Evolutionary conservation across 2,888 invertebrate genomes (phyloP).

Genomic region (Bedellia somnulentella): DNA sequence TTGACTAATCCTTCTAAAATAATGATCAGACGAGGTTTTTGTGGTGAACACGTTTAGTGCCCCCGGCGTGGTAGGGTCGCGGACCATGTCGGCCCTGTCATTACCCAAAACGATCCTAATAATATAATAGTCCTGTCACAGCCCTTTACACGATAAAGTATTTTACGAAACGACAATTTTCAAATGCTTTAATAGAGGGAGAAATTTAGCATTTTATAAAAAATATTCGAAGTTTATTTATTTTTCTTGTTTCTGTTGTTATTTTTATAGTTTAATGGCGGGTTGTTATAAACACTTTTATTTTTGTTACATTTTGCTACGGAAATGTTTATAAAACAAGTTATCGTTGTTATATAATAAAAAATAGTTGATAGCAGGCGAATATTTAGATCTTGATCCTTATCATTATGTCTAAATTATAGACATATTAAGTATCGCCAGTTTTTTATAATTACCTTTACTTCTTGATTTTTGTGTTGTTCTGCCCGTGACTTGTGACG

Average conservation of each 20-base stretch:
- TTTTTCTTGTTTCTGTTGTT: slow-evolving; percentile 22
- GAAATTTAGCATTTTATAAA: slow-evolving; percentile 44
- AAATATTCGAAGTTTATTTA: slow-evolving; percentile 24
- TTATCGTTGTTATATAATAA: too few species aligned
- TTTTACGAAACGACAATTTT: slow-evolving; percentile 45
- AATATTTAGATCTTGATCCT: too few species aligned
- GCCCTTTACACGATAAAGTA: slow-evolving; percentile 34
- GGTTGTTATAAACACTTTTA: too few species aligned
- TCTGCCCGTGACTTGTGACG: too few species aligned
- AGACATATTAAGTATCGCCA: too few species aligned
- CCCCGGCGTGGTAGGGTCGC: slow-evolving; percentile 44
- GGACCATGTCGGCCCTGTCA: slow-evolving; percentile 39
- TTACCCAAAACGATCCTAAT: slow-evolving; percentile 57
- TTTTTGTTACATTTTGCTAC: too few species aligned
- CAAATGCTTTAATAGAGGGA: slow-evolving; percentile 29
- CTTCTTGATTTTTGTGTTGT: too few species aligned
- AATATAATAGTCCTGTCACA: slow-evolving; percentile 59
- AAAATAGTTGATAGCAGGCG: too few species aligned
- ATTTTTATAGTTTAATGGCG: slow-evolving; percentile 18
- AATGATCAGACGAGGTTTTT: slow-evolving; percentile 52
- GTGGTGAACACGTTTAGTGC: slow-evolving; percentile 35
- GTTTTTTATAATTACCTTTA: too few species aligned
- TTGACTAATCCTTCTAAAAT: too few species aligned
- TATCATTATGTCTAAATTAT: too few species aligned
- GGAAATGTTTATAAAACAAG: too few species aligned